Percentiles rank a stretch among this genome's conserved stretches.
Conservation (phyloP, 1,140 invertebrate genomes). For the Agraylea sexmaculata region DNA sequence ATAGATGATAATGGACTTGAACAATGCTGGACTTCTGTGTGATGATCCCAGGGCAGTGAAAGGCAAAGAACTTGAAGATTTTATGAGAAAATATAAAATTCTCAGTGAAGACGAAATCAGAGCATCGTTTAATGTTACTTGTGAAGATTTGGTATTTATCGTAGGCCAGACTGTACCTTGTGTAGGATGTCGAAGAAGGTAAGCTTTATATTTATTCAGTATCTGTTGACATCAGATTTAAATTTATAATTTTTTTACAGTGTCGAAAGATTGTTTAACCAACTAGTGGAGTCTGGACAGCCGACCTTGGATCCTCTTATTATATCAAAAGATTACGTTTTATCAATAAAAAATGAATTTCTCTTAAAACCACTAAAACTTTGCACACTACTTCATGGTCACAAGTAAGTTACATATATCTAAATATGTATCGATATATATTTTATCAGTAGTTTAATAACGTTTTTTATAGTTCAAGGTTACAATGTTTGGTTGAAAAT, state of each 20-base stretch:
- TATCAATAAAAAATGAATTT: constrained; percentile 67
- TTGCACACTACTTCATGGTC: constrained; percentile 72
- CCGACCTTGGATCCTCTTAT: constrained; percentile 71
- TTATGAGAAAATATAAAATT: constrained; percentile 64
- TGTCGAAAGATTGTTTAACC: constrained; percentile 75
- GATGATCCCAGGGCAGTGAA: constrained; percentile 60
- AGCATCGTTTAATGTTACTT: constrained; percentile 69
- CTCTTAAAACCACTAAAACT: constrained; percentile 62
- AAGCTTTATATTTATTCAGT: constrained; percentile 18
- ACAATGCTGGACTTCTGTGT: constrained; percentile 64
- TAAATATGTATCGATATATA: constrained; percentile 6
- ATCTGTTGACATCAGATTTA: background rate
- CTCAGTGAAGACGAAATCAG: constrained; percentile 68
- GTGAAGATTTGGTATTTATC: constrained; percentile 67
- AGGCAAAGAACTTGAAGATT: constrained; percentile 73
- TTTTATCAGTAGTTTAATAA: constrained; percentile 9
- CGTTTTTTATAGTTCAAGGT: constrained; percentile 52
- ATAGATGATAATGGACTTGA: constrained; percentile 87
- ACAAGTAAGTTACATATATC: constrained; percentile 53
- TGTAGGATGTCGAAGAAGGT: constrained; percentile 85
- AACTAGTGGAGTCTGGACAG: constrained; percentile 68
- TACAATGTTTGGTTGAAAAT: constrained; percentile 66
- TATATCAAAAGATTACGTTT: constrained; percentile 53
- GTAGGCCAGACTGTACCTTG: constrained; percentile 82
- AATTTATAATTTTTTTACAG: constrained; percentile 40